Evolutionary conservation across 1,140 invertebrate species (phyloP), one percentile per base, ranked within the genome.

Genomic region (Bombus superbus): DNA sequence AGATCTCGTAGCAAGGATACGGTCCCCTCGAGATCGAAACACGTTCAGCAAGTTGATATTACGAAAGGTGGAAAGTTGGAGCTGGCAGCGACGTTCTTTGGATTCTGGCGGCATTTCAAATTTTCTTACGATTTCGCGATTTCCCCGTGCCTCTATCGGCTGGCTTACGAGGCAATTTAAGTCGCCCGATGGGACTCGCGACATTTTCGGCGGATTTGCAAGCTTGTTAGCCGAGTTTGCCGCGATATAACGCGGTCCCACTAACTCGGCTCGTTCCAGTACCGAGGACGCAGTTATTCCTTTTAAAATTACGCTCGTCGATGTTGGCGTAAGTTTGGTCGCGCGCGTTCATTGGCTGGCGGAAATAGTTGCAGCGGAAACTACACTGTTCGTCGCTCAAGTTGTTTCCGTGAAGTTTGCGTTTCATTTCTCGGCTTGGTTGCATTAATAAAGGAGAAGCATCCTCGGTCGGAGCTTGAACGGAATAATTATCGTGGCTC

Each of bases 171-270:
- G 76, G 68, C 83, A 79, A 83, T 83, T 83, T 69, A 78, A 78
- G 81, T 83, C 81, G 44, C 22, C 40, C 42, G 42, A 47, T 44
- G 62, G 35, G 74, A 53, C 53, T n/a, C 62, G 81, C 81, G 81
- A 69, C 74, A 83, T 83, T 83, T 78, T 78, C 81, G 62, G 35
- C 25, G 81, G 74, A 83, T 83, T 83, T 83, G 74, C 81, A 83
- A 78, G 81, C 81, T 83, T 69, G 74, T 83, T 83, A 83, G 47
- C 74, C n/a, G 42, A 77, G 74, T 77, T 53, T 78, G 6, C 62
- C 22, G 25, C 3, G 28, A 78, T 53, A 69, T 78, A 83, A 83
- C 6, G 35, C 62, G 62, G 11, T 38, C 42, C 25, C 15, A 62
- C 35, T 42, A 69, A 77, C 74, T 83, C 81, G 40, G 22, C 40